Evolutionary conservation across 64 coral and sea anemone genomes (phyloP).

Genomic region (Pocillopora damicornis): DNA sequence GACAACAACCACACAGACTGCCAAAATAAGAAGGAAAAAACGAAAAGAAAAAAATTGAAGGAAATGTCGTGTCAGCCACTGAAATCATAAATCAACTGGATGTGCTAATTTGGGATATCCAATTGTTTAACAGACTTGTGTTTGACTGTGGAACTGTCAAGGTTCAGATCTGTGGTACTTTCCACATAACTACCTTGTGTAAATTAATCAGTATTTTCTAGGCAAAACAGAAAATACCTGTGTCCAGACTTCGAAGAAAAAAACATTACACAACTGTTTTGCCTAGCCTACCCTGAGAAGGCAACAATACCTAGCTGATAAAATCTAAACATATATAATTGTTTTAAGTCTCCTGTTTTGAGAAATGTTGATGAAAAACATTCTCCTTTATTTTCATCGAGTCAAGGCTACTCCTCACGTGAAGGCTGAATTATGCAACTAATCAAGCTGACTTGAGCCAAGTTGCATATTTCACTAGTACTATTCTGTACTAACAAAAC

Average conservation of each 20-base stretch:
- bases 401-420: too few species aligned
- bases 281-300: not conserved
- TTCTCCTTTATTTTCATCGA: too few species aligned
- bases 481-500: not conserved
- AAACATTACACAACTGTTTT: not conserved
- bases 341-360: not conserved
- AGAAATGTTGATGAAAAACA: too few species aligned
- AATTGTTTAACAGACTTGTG: not conserved
- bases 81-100: too few species aligned
- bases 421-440: too few species aligned
- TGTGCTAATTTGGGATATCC: too few species aligned
- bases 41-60: too few species aligned
- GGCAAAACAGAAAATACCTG: not conserved
- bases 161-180: not conserved
- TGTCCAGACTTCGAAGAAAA: not conserved
- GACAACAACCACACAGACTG: too few species aligned
- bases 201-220: not conserved
- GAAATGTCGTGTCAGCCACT: too few species aligned
- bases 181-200: not conserved
- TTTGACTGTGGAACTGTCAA: not conserved
- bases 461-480: too few species aligned
- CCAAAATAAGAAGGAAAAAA: too few species aligned
- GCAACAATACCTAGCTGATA: not conserved
- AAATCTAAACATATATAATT: not conserved
- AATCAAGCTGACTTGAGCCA: too few species aligned